Evolutionary conservation across 2,113 vertebrate species (phyloP), one percentile per base, ranked within the genome.

Genomic region (Mustela nigripes): DNA sequence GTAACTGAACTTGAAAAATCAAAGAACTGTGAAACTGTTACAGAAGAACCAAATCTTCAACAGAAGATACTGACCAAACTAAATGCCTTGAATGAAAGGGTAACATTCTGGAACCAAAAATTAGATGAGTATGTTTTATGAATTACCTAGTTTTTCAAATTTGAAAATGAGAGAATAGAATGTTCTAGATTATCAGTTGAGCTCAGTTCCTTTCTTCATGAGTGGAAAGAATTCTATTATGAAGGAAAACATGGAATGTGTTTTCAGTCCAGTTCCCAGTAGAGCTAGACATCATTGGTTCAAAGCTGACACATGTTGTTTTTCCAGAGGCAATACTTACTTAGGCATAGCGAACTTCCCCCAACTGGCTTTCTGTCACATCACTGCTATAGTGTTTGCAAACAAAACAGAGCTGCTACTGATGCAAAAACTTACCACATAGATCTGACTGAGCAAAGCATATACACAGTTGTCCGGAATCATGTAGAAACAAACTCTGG

Each of bases 71-170:
- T 96, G 36, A 9, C 42, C 89, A 99, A 99, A 98, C 95, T 99
- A 85, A 98, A 98, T 69, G 96, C 97, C 7, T 95, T 99, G 87
- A 98, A 97, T 97, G 97, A 99, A 97, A 98, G 99, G 97, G 89
- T 99, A 94, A 95, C 94, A 69, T 96, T 98, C 93, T 99, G 98
- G 99, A 99, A 97, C 56, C 98, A 97, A 97, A 99, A 98, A 91
- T 87, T 99, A 76, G 98, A 99, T 95, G 98, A 99, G 99, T 99
- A 98, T 94, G 98, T 98, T 94, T 90, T 84, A n/a, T 78, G 81
- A 97, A 95, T 94, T 95, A 18, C 53, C 22, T 71, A 82, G 71
- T 86, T 95, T 62, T 39, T 93, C 19, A 67, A 63, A 78, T 94
- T 63, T 82, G 48, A 50, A 97, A 71, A 88, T 91, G 80, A 87